Evolutionary conservation across 2,888 invertebrate genomes (phyloP), one percentile per base, ranked within the genome.

Genomic region (Orthonevra nobilis): DNA sequence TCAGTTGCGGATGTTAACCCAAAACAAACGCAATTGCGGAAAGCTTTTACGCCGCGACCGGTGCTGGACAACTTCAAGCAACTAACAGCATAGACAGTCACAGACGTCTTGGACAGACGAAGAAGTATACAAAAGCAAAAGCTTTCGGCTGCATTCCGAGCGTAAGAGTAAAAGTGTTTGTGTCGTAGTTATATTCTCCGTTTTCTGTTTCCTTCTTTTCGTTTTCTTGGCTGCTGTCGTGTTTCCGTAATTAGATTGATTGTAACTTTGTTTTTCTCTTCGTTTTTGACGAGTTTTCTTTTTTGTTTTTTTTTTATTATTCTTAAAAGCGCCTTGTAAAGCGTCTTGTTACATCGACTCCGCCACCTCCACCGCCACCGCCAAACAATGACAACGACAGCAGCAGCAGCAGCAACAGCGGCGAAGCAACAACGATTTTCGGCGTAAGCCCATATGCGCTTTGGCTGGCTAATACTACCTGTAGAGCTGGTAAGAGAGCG

Each of bases 151-250:
- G 81, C 81, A 81, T 81, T 81, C 81, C 81, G 23, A 69, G 50
- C 68, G 68, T 68, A 74, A 81, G 81, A 81, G 81, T 81, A 81
- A 81, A 74, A 81, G 81, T 81, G 68, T 52, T 81, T 79, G 23
- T 73, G 42, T 58, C 12, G 30, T 17, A 28, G 26, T 7, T 38
- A 14, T n/a, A 7, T 23, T 5, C 15, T 46, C 44, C n/a, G n/a
- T n/a, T n/a, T 30, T 6, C 20, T 36, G 36, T 32, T 20, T 54
- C 44, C 54, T 54, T 44, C 34, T 34, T 28, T n/a, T 52, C 15
- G 30, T 23, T 58, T 23, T 28, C 32, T 19, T 50, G 30, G 36
- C 12, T 14, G 12, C 23, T 19, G 38, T 77, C 66, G 73, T 73
- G 73, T 50, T 79, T 73, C 79, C 79, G 72, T 79, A 73, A 79